Evolutionary conservation across 2,888 invertebrate genomes (phyloP), one percentile per base, ranked within the genome.

Genomic region (Nyleta sp.): DNA sequence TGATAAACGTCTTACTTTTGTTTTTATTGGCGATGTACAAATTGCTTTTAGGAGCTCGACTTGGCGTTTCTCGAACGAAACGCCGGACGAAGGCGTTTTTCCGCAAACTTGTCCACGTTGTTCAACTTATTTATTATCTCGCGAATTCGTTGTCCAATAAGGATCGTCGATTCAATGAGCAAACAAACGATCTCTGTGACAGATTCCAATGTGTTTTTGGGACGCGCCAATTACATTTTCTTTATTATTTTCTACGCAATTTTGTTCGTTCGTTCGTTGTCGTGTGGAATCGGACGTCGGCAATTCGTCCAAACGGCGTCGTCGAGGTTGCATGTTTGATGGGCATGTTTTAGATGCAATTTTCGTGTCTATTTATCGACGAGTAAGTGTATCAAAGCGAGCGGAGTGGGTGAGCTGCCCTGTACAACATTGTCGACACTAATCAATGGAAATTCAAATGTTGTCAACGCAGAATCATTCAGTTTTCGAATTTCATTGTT

Each of bases 131-230:
- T 67, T 50, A 44, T 52, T 57, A n/a, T 57, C 13, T 55, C 28
- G 42, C 44, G 8, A 11, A 18, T 40, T 46, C 24, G 7, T 24
- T 24, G 24, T 5, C 24, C 24, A 24, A 24, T 7, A 3, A 24
- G 24, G 7, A 24, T 53, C 24, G 60, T 60, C 15, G 17, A 6
- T 60, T 50, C 44, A 50, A 60, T n/a, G 44, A 73, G 52, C 67
- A 67, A 74, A 74, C 68, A 24, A 68, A 75, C 67, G 75, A 75
- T 75, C 75, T 75, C 75, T 31, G 38, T 40, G 35, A 62, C 38
- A 48, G 50, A 75, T 75, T 75, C 75, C 75, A 70, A 42, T 53
- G 17, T 68, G 24, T 53, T 67, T 62, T 75, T 48, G 48, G 60
- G 18, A 62, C 31, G 60, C 44, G 53, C 62, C 71, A 71, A 46